Evolutionary conservation across 2,113 vertebrate species (phyloP).

Genomic region (Hyperoodon ampullatus): DNA sequence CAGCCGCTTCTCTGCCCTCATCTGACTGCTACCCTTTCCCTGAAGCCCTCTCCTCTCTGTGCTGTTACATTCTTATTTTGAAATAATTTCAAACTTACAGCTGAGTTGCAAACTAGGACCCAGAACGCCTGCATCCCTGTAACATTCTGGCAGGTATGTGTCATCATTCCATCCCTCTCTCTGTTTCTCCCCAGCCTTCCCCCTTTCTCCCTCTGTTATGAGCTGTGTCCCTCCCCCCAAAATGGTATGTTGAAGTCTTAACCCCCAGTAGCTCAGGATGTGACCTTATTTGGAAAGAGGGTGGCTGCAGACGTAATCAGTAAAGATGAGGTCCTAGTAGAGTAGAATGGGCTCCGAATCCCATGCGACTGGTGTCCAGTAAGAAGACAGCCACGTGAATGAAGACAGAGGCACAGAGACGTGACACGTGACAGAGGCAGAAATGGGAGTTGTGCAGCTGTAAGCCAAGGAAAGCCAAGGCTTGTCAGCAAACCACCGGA

Average conservation of each 20-base stretch:
- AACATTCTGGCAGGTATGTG: background rate
- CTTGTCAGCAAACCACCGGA: background rate
- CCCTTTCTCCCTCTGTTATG: background rate
- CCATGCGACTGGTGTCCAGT: background rate
- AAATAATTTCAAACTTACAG: background rate
- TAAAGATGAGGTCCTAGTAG: background rate
- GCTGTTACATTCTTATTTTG: background rate
- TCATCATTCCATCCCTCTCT: background rate
- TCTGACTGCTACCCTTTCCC: too few relatives aligned
- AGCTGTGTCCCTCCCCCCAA: background rate
- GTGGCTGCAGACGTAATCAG: background rate
- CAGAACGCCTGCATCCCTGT: background rate
- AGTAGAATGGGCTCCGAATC: background rate
- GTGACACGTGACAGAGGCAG: background rate
- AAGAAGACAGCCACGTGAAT: background rate
- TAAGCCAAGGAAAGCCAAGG: background rate
- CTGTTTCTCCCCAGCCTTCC: background rate
- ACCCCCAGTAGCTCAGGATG: background rate
- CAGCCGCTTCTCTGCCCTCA: background rate
- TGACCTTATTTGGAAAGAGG: background rate
- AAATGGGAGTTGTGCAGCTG: background rate
- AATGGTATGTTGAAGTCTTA: background rate
- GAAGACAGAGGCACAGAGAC: background rate
- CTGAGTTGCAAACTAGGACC: background rate
- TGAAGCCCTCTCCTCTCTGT: background rate